Base-by-base conservation (phyloP, 2,888 invertebrate genomes). In the Lasioglossum marginatum region DNA sequence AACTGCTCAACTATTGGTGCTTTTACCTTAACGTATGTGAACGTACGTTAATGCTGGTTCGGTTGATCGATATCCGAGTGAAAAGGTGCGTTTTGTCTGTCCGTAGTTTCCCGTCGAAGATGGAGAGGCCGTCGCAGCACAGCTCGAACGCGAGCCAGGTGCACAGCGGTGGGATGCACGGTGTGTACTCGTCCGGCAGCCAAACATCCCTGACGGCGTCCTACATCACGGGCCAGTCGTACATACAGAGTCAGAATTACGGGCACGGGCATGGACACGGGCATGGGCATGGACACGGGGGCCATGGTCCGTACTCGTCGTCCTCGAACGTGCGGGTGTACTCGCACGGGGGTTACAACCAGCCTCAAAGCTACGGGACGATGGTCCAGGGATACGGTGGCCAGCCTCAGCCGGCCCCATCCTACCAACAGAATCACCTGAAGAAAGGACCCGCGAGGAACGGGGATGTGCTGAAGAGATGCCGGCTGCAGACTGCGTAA, bases 401-500 rank as follows among this genome's bases (percentile, higher is more conserved):
- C 57, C 94, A 95, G 77, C 92, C 93, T 0, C 94, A 94, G 82
- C 89, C 92, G 37, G 92, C 52, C 52, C 23, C 52, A 52, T 52
- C 91, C 37, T 95, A 94, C 87, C 95, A 95, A 77, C 96, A 96
- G 92, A 96, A 96, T 77, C 95, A 96, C 90, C 96, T 96, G 93
- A 97, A 97, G 93, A 97, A 97, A 93, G 96, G 96, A 79, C 96
- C 97, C 40, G 96, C 97, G 71, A 95, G 97, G 82, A 97, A 96
- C 88, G 96, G 96, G 78, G 97, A 97, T 93, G 96, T 97, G 79
- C 95, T 97, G 90, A 97, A 97, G 93, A 96, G 97, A 87, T 96
- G 97, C 90, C 95, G 97, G 93, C 96, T 97, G 89, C 97, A 97
- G 95, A 96, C 96, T 91, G 97, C 96, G 97, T 97, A 96, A 96